Evolutionary conservation across 2,888 invertebrate genomes (phyloP).

Genomic region (Calephelis perditalis): DNA sequence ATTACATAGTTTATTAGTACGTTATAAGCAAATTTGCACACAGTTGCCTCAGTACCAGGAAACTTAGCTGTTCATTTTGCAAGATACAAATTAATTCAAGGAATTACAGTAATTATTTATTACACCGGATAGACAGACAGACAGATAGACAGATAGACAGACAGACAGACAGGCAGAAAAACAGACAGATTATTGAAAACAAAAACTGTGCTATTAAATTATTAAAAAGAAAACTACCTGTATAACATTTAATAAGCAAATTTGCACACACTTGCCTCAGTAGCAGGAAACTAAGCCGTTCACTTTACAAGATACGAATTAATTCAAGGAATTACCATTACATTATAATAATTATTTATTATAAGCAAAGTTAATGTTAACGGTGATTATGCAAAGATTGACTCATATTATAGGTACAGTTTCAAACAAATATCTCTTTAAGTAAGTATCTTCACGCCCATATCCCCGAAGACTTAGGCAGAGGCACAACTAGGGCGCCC

Average conservation of each 20-base stretch:
- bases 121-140: too few relatives aligned
- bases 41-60: slow-evolving; percentile 1
- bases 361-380: slow-evolving; percentile 7
- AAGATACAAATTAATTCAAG: slow-evolving; percentile 8
- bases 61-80: slow-evolving; percentile 8
- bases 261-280: not conserved
- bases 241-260: not conserved
- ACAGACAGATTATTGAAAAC: too few relatives aligned
- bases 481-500: too few relatives aligned
- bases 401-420: slow-evolving; percentile 6
- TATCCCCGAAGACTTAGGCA: too few relatives aligned
- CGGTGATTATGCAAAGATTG: slow-evolving; percentile 10
- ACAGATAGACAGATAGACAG: too few relatives aligned
- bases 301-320: slow-evolving; percentile 10
- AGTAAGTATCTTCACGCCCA: too few relatives aligned
- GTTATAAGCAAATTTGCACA: not conserved
- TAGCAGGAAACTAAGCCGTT: slow-evolving; percentile 9
- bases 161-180: too few relatives aligned
- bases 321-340: slow-evolving; percentile 9
- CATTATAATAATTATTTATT: slow-evolving; percentile 11
- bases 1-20: too few relatives aligned
- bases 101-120: slow-evolving; percentile 9
- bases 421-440: not conserved
- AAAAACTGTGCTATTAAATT: too few relatives aligned
- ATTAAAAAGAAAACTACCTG: too few relatives aligned